A percentile compares a stretch with the other conserved stretches of the same genome.
These are phyloP conservation scores for Stratiomys singularior DNA, from an alignment of 2,888 invertebrate genomes.

Conservation along the genomic window DNA sequence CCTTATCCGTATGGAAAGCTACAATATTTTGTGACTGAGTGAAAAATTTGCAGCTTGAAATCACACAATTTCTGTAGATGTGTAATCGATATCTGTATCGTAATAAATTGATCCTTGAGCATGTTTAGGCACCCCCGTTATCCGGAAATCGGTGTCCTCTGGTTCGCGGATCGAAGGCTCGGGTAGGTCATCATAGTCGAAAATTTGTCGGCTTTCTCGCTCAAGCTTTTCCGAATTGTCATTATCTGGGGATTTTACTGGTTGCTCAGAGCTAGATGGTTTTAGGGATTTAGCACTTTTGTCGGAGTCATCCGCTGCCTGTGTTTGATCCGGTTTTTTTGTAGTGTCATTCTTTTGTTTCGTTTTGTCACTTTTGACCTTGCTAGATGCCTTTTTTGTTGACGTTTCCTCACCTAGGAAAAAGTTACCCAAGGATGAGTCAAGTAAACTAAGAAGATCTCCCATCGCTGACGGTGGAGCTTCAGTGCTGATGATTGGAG, in stretches of 20 bases:
- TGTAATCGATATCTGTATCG: slow-evolving; percentile 12
- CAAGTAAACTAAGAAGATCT: slow-evolving; percentile 62
- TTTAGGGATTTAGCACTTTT: not conserved
- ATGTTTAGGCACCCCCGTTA: slow-evolving; percentile 25
- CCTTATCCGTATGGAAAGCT: no score
- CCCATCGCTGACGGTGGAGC: slow-evolving; percentile 55
- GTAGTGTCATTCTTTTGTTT: not conserved
- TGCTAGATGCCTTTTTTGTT: not conserved
- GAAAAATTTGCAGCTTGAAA: not conserved
- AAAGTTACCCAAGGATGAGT: slow-evolving; percentile 59
- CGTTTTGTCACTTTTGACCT: not conserved
- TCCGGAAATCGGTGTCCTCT: slow-evolving; percentile 51
- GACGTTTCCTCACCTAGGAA: slow-evolving; percentile 55
- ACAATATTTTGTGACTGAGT: no score
- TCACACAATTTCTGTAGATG: slow-evolving; percentile 33
- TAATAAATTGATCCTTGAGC: not conserved
- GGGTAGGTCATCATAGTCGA: slow-evolving; percentile 64
- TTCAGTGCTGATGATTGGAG: slow-evolving; percentile 42
- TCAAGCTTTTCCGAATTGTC: slow-evolving; percentile 40
- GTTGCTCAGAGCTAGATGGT: no score
- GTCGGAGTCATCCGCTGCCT: not conserved
- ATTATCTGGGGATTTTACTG: no score
- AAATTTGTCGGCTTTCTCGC: slow-evolving; percentile 61
- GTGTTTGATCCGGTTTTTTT: not conserved
- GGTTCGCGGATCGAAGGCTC: slow-evolving; percentile 57